phyloP scores from a whole-genome alignment of 2,797 vertebrate species.

The Huso huso region DNA sequence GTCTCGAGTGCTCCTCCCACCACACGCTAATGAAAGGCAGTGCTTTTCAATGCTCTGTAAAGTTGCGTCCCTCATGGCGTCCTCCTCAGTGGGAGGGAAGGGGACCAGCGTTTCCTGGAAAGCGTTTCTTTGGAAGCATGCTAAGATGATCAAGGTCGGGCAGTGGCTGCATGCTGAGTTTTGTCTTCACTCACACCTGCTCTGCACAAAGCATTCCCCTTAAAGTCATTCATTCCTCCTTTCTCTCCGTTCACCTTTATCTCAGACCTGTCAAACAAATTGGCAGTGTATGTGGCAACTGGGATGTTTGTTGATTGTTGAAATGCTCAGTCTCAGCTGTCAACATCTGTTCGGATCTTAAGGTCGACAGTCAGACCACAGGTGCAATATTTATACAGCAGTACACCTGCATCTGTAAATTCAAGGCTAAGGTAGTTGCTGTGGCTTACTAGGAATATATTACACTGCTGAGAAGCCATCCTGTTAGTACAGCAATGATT shows the following conservation, averaged over 20 bases:
- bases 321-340: too few relatives aligned
- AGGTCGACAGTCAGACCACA: too few relatives aligned
- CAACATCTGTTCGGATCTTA: too few relatives aligned
- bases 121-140: background rate
- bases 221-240: background rate
- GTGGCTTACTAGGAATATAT: too few relatives aligned
- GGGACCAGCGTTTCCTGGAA: background rate
- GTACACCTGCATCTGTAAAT: too few relatives aligned
- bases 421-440: too few relatives aligned
- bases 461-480: too few relatives aligned
- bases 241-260: background rate
- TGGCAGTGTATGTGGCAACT: background rate
- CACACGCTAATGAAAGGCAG: background rate
- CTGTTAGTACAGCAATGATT: too few relatives aligned
- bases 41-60: background rate
- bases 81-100: background rate
- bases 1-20: too few relatives aligned
- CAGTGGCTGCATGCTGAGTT: background rate
- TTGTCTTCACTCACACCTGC: background rate
- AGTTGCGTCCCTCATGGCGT: background rate
- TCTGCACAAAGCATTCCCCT: background rate
- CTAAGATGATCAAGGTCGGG: background rate
- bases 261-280: background rate
- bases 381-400: too few relatives aligned
- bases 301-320: too few relatives aligned